A percentile compares a stretch with the other conserved stretches of the same genome.
Evolutionary conservation across 2,888 invertebrate species (phyloP).

Genomic region (Sphaerophoria taeniata): DNA sequence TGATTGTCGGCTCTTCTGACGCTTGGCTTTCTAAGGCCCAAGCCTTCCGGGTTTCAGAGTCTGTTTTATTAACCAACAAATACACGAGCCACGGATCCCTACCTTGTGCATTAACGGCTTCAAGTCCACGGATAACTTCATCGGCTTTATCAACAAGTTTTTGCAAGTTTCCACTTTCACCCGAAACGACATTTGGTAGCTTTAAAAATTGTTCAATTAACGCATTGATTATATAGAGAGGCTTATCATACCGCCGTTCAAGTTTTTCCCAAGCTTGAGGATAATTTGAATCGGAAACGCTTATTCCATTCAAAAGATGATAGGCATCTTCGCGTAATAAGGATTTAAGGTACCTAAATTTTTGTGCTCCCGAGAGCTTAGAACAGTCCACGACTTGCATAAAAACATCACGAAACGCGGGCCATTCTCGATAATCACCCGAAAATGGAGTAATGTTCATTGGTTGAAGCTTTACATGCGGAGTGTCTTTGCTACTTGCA

Average conservation of each 20-base stretch:
- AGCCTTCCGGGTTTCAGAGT: neutral
- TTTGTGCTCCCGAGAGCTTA: no score
- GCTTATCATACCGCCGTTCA: no score
- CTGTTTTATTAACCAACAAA: slow-evolving; percentile 18
- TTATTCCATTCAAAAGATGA: neutral
- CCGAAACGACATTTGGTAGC: slow-evolving; percentile 7
- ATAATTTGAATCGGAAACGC: neutral
- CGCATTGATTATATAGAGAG: slow-evolving; percentile 1
- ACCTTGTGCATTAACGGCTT: slow-evolving; percentile 1
- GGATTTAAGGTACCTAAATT: no score
- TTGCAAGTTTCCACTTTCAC: neutral
- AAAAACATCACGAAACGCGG: neutral
- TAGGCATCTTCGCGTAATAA: no score
- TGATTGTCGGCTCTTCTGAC: slow-evolving; percentile 6
- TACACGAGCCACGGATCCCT: slow-evolving; percentile 12
- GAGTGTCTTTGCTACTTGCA: neutral
- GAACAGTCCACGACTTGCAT: no score
- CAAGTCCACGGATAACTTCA: neutral
- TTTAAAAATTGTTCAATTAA: slow-evolving; percentile 9
- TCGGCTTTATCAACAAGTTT: no score
- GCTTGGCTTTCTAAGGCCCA: slow-evolving; percentile 10
- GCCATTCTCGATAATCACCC: slow-evolving; percentile 10
- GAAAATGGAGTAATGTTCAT: slow-evolving; percentile 13
- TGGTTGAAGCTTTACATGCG: neutral
- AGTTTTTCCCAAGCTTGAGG: neutral